Conservation (phyloP, 2,113 vertebrate species). For the Alethe castanea region DNA sequence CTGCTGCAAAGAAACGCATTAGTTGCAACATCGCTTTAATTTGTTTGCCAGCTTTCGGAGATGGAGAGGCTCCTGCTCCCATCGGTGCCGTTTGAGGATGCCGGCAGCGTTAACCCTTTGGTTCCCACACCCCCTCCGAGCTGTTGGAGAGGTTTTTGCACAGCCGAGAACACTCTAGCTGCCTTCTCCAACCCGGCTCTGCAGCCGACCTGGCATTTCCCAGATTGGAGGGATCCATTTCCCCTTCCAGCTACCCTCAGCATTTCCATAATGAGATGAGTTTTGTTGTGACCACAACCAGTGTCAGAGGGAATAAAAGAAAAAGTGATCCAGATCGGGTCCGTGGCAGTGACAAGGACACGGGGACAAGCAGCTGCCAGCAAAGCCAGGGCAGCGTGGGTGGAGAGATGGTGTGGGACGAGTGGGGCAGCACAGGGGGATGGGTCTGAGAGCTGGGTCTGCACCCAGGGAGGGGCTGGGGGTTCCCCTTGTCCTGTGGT, state of each 20-base stretch:
- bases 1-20: conserved; percentile 24
- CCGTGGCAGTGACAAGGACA: not conserved
- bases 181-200: not conserved
- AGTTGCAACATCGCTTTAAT: conserved; percentile 31
- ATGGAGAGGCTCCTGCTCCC: conserved; percentile 28
- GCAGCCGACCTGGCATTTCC: not conserved
- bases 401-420: rapidly evolving
- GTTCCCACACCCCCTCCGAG: not conserved
- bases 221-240: not conserved
- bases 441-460: not conserved
- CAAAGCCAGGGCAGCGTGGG: not conserved
- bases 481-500: not conserved
- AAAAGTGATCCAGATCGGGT: not conserved
- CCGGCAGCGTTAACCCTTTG: not conserved
- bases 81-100: conserved; percentile 1
- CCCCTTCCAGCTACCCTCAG: not conserved
- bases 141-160: not conserved
- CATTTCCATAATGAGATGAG: not conserved
- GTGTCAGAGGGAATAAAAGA: conserved; percentile 15
- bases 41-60: conserved; percentile 40
- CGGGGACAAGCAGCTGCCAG: not conserved
- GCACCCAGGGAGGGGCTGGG: not conserved
- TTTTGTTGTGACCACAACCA: conserved; percentile 21
- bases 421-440: not conserved
- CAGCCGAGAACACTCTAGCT: rapidly evolving